These are phyloP conservation scores for Sialis lutaria DNA, from an alignment of 2,888 invertebrate species.

Conservation along the genomic window DNA sequence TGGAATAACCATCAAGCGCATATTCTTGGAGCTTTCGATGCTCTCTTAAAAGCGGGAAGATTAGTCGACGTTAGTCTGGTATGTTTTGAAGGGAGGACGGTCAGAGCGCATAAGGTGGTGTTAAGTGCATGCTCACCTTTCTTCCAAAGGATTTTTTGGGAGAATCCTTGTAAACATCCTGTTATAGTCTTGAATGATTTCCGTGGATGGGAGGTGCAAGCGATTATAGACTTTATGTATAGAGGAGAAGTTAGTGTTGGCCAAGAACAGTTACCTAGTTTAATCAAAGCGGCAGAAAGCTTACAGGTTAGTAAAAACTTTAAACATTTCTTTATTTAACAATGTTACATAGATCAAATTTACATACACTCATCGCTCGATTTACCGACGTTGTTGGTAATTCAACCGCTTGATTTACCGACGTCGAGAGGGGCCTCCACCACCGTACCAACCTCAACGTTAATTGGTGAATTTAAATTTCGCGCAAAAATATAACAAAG, in stretches of 20 bases:
- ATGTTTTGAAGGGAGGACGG: slow-evolving; percentile 73
- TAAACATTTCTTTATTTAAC: slow-evolving; percentile 17
- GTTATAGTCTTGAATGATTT: slow-evolving; percentile 85
- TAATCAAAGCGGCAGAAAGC: slow-evolving; percentile 77
- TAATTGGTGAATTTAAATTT: no score
- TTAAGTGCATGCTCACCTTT: slow-evolving; percentile 79
- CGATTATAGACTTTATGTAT: slow-evolving; percentile 87
- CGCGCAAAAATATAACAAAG: no score
- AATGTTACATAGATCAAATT: no score
- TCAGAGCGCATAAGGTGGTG: slow-evolving; percentile 82
- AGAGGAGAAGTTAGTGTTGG: slow-evolving; percentile 80
- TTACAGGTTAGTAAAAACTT: slow-evolving; percentile 55
- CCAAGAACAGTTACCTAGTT: slow-evolving; percentile 63
- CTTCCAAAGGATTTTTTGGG: slow-evolving; percentile 74
- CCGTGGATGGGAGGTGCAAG: slow-evolving; percentile 74
- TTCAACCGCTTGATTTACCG: no score
- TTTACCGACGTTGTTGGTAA: no score
- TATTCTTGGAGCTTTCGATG: slow-evolving; percentile 73
- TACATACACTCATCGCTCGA: no score
- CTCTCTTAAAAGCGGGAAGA: slow-evolving; percentile 70
- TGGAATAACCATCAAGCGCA: slow-evolving; percentile 91
- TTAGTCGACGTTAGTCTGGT: slow-evolving; percentile 83
- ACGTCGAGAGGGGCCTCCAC: no score
- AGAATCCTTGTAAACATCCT: slow-evolving; percentile 86
- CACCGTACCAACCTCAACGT: no score